phyloP scores from a whole-genome alignment of 2,797 vertebrate genomes.

The Argyrosomus regius region DNA sequence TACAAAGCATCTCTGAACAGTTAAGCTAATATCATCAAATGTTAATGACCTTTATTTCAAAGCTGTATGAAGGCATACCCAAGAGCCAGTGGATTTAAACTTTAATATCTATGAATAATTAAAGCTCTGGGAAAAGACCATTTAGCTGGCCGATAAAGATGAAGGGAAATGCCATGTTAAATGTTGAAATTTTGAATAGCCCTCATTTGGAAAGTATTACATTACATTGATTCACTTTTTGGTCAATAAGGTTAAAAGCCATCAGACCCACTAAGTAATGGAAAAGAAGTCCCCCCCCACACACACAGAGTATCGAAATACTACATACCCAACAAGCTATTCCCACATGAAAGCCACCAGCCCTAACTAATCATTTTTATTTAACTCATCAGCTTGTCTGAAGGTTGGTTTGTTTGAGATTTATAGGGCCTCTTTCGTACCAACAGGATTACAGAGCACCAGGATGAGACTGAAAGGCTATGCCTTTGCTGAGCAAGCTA shows the following conservation, averaged over 20 bases:
- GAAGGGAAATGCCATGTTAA: constrained; percentile 72
- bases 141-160: constrained; percentile 79
- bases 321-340: constrained; percentile 5
- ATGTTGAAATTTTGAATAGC: constrained; percentile 63
- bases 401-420: constrained; percentile 47
- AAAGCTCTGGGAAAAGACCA: constrained; percentile 76
- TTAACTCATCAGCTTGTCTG: constrained; percentile 42
- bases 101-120: constrained; percentile 84
- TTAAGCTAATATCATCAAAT: constrained; percentile 66
- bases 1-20: constrained; percentile 45
- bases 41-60: constrained; percentile 75
- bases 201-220: constrained; percentile 60
- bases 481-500: constrained; percentile 59
- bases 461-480: constrained; percentile 53
- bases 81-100: constrained; percentile 73
- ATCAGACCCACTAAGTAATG: constrained; percentile 36
- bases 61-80: constrained; percentile 55
- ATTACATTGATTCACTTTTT: constrained; percentile 57
- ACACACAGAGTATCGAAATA: constrained; percentile 29
- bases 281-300: background rate
- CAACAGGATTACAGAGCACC: constrained; percentile 51
- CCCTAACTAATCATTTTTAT: constrained; percentile 36
- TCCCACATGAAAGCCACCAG: constrained; percentile 40
- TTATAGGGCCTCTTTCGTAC: constrained; percentile 46
- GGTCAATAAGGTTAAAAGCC: constrained; percentile 65